Evolutionary conservation across 2,113 vertebrate species (phyloP), one percentile per base, ranked within the genome.

Genomic region (Myanophis thanlyinensis): DNA sequence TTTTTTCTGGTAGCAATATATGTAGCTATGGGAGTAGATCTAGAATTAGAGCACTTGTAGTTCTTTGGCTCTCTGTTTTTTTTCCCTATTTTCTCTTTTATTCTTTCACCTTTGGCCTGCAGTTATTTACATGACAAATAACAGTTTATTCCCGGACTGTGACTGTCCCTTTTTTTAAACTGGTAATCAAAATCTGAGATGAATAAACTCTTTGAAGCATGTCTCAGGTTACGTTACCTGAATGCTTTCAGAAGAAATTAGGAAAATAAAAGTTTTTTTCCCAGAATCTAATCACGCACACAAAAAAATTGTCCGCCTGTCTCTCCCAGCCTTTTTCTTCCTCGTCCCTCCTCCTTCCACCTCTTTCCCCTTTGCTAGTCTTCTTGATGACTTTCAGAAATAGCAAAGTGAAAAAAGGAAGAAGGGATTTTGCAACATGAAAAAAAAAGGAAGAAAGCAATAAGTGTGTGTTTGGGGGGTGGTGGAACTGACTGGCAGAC

Each of bases 1-100:
- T 95, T 92, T 51, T 91, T 93, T 92, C 86, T 89, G 40, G 91
- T 97, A 98, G 97, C 93, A 22, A 93, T 87, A 90, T 30, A 0
- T 25, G 94, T 97, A 97, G 97, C 95, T 96, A 94, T 89, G 95
- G 53, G 10, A 1, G 9, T 97, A 97, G 97, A 23, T 93, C 94
- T 98, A 96, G 93, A 92, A 86, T 89, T 97, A 96, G 97, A 18
- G 93, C 93, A 96, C 96, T 97, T 94, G 95, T 97, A 97, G 97
- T 93, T 93, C 88, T 92, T 93, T 91, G 96, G 94, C 92, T 91
- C 91, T 94, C 48, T 67, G 10, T 0, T 0, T 87, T 91, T 93
- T n/a, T n/a, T n/a, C n/a, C n/a, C 88, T 90, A 56, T 89, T 91
- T 56, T 47, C 93, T 96, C 88, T 44, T 9, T 1, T 2, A 67